Conservation (phyloP, 2,797 vertebrate species). For the Echiichthys vipera region DNA sequence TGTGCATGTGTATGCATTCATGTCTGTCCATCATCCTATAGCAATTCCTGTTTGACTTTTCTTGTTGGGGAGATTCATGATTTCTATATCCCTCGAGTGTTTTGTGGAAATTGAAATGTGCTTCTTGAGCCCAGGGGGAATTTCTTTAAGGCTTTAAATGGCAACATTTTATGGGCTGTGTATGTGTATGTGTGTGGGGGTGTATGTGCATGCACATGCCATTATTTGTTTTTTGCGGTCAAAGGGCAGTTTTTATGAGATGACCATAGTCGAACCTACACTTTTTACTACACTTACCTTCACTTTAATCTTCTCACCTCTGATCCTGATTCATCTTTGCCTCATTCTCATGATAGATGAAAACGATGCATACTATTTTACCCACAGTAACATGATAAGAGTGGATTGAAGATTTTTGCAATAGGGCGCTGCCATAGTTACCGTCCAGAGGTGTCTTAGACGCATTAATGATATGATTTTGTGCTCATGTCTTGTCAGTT, state of each 20-base stretch:
- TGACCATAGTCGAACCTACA: slow-evolving; percentile 22
- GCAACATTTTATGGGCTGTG: slow-evolving; percentile 61
- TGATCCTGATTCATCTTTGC: not conserved
- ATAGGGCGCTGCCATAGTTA: slow-evolving; percentile 18
- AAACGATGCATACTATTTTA: slow-evolving; percentile 34
- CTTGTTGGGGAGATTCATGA: slow-evolving; percentile 82
- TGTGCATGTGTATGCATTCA: slow-evolving; percentile 23
- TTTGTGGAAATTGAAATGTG: slow-evolving; percentile 84
- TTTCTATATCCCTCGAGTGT: slow-evolving; percentile 74
- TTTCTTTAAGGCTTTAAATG: slow-evolving; percentile 71
- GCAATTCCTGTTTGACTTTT: slow-evolving; percentile 76
- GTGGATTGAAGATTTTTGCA: slow-evolving; percentile 28
- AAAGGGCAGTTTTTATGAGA: slow-evolving; percentile 50
- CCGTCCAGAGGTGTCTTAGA: slow-evolving; percentile 22
- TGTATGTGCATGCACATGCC: not conserved
- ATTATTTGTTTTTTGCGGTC: slow-evolving; percentile 35
- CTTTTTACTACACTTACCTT: too few relatives aligned
- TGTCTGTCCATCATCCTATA: slow-evolving; percentile 66
- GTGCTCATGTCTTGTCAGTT: slow-evolving; percentile 19
- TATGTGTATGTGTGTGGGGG: slow-evolving; percentile 14
- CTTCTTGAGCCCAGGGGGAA: slow-evolving; percentile 60
- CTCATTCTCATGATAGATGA: slow-evolving; percentile 31
- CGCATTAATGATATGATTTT: slow-evolving; percentile 37
- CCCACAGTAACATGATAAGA: slow-evolving; percentile 31
- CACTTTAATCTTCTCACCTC: slow-evolving; percentile 10